phyloP scores from a whole-genome alignment of 1,140 invertebrate species.

The Asbolus verrucosus region DNA sequence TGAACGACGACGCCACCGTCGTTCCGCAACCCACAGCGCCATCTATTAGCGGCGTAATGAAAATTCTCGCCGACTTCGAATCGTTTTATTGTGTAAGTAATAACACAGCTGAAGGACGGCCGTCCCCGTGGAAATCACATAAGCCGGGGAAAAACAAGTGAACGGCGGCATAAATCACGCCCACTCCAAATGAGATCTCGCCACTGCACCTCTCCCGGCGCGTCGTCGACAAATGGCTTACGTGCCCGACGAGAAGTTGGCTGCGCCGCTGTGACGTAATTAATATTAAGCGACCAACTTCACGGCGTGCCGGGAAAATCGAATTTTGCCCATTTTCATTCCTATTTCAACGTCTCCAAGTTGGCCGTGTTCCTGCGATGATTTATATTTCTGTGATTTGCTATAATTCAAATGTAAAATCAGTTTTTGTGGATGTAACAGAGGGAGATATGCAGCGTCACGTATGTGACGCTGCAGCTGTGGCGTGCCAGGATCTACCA shows the following conservation, averaged over 20 bases:
- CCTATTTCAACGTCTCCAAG: not conserved
- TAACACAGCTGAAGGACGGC: conserved; percentile 36
- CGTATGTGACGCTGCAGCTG: too few species aligned
- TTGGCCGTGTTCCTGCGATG: too few species aligned
- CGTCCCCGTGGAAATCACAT: conserved; percentile 44
- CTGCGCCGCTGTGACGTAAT: conserved; percentile 29
- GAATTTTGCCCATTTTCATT: not conserved
- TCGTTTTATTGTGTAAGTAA: conserved; percentile 39
- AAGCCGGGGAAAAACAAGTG: conserved; percentile 42
- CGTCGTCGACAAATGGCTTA: conserved; percentile 38
- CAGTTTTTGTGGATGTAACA: too few species aligned
- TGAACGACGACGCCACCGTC: not conserved
- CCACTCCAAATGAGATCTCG: conserved; percentile 44
- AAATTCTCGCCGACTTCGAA: conserved; percentile 32
- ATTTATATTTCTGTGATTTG: too few species aligned
- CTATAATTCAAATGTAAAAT: too few species aligned
- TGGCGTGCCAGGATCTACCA: too few species aligned
- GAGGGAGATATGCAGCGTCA: too few species aligned
- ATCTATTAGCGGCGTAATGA: conserved; percentile 36
- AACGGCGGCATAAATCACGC: conserved; percentile 42
- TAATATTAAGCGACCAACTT: conserved; percentile 33
- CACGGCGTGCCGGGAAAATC: not conserved
- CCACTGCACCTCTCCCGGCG: conserved; percentile 25
- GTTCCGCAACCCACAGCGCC: conserved; percentile 14
- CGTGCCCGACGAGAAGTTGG: conserved; percentile 34